Base-by-base conservation (phyloP, 1,140 invertebrate genomes). In the Aphelenchoides avenae region DNA sequence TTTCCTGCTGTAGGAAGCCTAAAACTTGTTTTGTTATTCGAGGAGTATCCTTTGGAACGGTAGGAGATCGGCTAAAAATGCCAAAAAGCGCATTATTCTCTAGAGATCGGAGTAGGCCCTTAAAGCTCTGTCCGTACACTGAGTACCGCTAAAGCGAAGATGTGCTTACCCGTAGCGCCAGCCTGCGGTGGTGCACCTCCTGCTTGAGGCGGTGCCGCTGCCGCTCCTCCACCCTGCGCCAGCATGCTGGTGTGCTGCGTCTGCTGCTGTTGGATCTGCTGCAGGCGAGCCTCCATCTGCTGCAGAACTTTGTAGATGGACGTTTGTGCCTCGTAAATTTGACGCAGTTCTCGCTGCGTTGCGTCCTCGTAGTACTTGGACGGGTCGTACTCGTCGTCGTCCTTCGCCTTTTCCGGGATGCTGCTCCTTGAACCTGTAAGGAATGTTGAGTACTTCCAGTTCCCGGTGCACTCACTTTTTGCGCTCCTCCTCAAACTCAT, bases 351-450 rank as follows among this genome's bases (percentile, higher is more conserved):
- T 15, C 73, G 55, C 31, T 60, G 61, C 9, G 61, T 67, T n/a
- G 66, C 57, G 52, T 75, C 73, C 54, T 75, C 75, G 53, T 63
- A 75, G 36, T 75, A 71, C 26, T 68, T 70, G 7, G 51, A 33
- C 24, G 58, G 55, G 33, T 75, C 66, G 20, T 76, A 66, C 24
- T 73, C 66, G 7, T 75, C 73, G 15, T 74, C 71, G 36, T 64
- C 65, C 57, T 70, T 76, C 1, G 60, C 71, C 48, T 77, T 75
- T 18, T 75, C 73, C 6, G n/a, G 73, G 73, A 57, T 75, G 73
- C 30, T 63, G 52, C 56, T 77, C 64, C 55, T 75, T 77, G 67
- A 76, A 75, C 47, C 50, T 71, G 9, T 15, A 63, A n/a, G 20
- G 27, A 27, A 20, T 18, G 37, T 20, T 2, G 30, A 24, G 51